Evolutionary conservation across 2,113 vertebrate genomes (phyloP).

Genomic region (Anarrhichthys ocellatus): DNA sequence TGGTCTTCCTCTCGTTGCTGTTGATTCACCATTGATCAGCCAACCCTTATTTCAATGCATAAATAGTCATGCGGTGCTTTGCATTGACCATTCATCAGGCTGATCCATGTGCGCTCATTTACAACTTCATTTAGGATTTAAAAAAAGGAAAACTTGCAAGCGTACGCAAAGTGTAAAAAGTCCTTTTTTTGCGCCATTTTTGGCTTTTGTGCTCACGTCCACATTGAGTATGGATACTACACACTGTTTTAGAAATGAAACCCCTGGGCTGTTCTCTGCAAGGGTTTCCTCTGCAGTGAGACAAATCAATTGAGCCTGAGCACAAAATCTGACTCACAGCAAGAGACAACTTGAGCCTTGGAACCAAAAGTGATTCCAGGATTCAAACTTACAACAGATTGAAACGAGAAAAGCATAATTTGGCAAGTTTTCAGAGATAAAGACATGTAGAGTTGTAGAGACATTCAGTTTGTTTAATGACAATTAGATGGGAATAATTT

Average conservation of each 20-base stretch:
- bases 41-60: too few species aligned
- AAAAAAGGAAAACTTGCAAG: not conserved
- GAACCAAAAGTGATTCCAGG: not conserved
- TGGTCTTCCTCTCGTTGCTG: too few species aligned
- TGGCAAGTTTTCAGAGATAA: not conserved
- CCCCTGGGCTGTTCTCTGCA: not conserved
- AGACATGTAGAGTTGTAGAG: not conserved
- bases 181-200: not conserved
- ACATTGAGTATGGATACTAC: not conserved
- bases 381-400: not conserved
- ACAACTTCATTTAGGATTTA: not conserved
- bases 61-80: too few species aligned
- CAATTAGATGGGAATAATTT: not conserved
- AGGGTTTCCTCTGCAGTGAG: slow-evolving; percentile 3
- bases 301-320: slow-evolving; percentile 18
- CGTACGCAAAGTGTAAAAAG: not conserved
- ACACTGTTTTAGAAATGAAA: not conserved
- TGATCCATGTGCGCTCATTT: not conserved
- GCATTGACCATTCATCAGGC: not conserved
- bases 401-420: too few species aligned
- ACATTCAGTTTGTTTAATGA: not conserved
- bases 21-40: too few species aligned
- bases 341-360: not conserved
- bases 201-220: not conserved
- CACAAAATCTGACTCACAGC: not conserved